These are phyloP conservation scores for Atherinosoma microstoma DNA, from an alignment of 2,797 vertebrate genomes.

Conservation along the genomic window DNA sequence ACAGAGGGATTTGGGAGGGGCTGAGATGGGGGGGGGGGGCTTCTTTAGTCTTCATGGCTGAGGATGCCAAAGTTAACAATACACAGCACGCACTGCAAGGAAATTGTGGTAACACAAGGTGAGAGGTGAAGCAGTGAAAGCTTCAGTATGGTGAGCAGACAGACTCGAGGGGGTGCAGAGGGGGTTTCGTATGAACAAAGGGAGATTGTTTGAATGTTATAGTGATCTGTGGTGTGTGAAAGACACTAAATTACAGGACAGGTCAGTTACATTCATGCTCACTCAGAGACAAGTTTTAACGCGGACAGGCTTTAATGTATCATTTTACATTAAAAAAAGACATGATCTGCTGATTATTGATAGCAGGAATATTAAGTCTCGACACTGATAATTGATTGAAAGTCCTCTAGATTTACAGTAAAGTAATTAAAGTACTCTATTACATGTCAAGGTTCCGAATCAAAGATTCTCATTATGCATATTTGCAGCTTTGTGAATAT, in stretches of 20 bases:
- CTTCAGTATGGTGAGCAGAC: conserved; percentile 44
- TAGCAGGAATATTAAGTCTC: background rate
- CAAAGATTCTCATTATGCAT: background rate
- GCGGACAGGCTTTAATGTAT: conserved; percentile 2
- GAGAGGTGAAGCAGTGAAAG: conserved; percentile 64
- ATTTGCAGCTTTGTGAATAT: background rate
- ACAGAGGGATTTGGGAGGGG: background rate
- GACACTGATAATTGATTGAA: background rate
- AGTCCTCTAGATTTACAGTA: background rate
- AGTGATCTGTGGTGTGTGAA: conserved; percentile 57
- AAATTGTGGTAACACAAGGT: conserved; percentile 54
- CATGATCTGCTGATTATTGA: background rate
- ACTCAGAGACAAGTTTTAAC: background rate
- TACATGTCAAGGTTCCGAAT: background rate
- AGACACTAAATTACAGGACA: conserved; percentile 44
- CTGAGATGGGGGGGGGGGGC: conserved; percentile 16
- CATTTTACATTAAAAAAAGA: background rate
- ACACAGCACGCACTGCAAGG: conserved; percentile 55
- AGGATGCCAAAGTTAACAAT: conserved; percentile 75
- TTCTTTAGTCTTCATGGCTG: conserved; percentile 35
- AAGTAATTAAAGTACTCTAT: background rate
- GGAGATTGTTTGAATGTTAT: conserved; percentile 63
- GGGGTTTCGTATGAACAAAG: conserved; percentile 48
- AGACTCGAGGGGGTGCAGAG: conserved; percentile 44
- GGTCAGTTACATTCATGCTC: background rate